Evolutionary conservation across 2,888 invertebrate species (phyloP), one percentile per base, ranked within the genome.

Genomic region (Halictus quadricinctus): DNA sequence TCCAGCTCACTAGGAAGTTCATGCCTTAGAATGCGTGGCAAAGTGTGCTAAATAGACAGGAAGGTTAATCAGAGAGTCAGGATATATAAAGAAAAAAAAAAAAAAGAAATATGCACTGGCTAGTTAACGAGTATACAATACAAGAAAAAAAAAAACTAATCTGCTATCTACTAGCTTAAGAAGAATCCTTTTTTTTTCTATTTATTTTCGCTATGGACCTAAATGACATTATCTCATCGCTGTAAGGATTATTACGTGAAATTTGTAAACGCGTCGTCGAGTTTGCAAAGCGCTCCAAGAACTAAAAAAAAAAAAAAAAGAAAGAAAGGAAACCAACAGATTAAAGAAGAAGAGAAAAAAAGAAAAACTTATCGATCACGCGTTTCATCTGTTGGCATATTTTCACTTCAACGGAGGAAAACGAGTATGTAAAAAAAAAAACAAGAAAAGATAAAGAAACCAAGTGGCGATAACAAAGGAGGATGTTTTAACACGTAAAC

Each of bases 1-100:
- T 90, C 88, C 89, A 90, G 90, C 91, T 92, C 91, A 90, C 89
- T 91, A 87, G 90, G 87, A 91, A 90, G 88, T 90, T 91, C 88
- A 92, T 92, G 91, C 92, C 91, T 93, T 92, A 92, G 90, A 88
- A 92, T 90, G 92, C 91, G 90, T 91, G 91, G 91, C 90, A 89
- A 88, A 88, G 92, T 92, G 92, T 92, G 93, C 92, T 92, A 91
- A 89, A 91, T 89, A 90, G 90, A 90, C 91, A 92, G 86, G 91
- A 89, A 91, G 89, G 88, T 91, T 90, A 89, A 90, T 85, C 84
- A 88, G 90, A 89, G 90, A 87, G 89, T 89, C 89, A 88, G 90
- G 88, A 90, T 90, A 90, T 83, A 88, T 84, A 83, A 76, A 85
- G 86, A 84, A 83, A 87, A 83, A 69, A 86, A 86, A 29, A 83